Conservation (phyloP, 2,888 invertebrate genomes). For the Ganaspis brasiliensis region DNA sequence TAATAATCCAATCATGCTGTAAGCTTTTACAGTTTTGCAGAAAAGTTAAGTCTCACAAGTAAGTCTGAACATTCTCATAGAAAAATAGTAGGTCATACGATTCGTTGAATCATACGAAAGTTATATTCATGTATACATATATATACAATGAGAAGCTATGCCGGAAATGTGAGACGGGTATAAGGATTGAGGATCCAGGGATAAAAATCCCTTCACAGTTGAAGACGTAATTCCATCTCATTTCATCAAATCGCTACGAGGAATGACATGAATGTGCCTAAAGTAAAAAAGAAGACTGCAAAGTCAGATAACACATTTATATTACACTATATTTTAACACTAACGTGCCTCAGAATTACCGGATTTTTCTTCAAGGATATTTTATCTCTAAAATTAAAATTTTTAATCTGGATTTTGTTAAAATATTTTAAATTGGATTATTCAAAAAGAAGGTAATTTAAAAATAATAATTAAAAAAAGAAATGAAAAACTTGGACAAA, state of each 20-base stretch:
- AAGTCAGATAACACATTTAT: not conserved
- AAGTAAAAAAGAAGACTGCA: not conserved
- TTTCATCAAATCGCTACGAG: not conserved
- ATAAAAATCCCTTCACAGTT: conserved; percentile 9
- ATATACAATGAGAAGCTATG: conserved; percentile 7
- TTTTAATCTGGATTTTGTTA: too few species aligned
- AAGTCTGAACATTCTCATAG: not conserved
- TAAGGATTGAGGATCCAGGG: conserved; percentile 14
- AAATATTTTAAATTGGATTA: too few species aligned
- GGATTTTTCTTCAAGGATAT: too few species aligned
- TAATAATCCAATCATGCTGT: not conserved
- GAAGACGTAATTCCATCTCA: conserved; percentile 19
- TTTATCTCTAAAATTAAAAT: too few species aligned
- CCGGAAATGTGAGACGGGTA: not conserved
- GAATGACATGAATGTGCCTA: conserved; percentile 8
- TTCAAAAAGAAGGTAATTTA: too few species aligned
- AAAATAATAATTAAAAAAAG: too few species aligned
- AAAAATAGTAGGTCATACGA: conserved; percentile 1
- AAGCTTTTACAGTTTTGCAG: not conserved
- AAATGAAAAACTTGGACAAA: too few species aligned
- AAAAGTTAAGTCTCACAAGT: not conserved
- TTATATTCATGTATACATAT: not conserved
- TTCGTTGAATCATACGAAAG: not conserved
- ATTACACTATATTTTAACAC: too few species aligned
- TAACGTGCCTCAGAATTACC: too few species aligned